phyloP scores from a whole-genome alignment of 2,113 vertebrate genomes.

The Struthidea cinerea region DNA sequence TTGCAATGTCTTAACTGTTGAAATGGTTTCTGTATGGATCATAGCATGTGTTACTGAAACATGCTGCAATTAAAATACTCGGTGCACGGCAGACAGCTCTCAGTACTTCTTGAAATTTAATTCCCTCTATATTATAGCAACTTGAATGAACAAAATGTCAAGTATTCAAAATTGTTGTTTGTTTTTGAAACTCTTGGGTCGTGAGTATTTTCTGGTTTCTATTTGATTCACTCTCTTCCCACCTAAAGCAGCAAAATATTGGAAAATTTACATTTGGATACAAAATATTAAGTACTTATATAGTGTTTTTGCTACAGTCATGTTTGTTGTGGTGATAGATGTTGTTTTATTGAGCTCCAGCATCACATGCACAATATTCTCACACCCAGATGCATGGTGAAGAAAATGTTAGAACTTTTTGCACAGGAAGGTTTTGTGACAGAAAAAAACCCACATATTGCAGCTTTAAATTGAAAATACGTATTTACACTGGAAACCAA shows the following conservation, averaged over 20 bases:
- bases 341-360: background rate
- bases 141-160: background rate
- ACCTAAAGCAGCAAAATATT: background rate
- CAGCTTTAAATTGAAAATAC: background rate
- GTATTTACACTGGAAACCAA: background rate
- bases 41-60: background rate
- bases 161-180: background rate
- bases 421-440: background rate
- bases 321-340: background rate
- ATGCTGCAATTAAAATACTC: background rate
- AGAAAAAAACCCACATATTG: background rate
- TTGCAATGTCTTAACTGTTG: background rate
- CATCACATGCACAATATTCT: background rate
- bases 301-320: background rate
- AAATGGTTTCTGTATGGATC: background rate
- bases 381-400: background rate
- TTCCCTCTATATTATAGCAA: background rate
- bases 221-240: background rate
- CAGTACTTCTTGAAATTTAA: background rate
- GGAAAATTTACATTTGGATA: background rate
- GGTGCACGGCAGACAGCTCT: background rate
- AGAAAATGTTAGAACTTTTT: background rate
- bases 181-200: background rate
- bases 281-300: background rate
- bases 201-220: background rate